These are phyloP conservation scores for Enteromius fasciolatus DNA, from an alignment of 2,797 vertebrate genomes.

Conservation along the genomic window DNA sequence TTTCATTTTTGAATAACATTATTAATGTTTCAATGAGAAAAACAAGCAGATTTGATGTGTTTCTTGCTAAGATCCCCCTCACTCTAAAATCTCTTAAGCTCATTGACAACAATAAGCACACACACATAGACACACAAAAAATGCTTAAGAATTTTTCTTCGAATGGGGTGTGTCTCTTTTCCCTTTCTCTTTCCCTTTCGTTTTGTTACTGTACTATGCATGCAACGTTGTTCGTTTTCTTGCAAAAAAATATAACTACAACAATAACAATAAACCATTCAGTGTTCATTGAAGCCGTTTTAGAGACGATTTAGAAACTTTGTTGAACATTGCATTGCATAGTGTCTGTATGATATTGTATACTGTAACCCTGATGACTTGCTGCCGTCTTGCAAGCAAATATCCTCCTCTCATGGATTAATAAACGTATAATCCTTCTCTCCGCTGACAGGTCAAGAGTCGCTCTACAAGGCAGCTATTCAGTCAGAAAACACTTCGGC, in stretches of 20 bases:
- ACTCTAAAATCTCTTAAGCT: background rate
- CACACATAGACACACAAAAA: no score
- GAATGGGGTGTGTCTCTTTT: background rate
- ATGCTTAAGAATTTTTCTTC: background rate
- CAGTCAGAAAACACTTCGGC: background rate
- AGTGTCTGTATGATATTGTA: background rate
- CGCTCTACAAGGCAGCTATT: slow-evolving; percentile 1
- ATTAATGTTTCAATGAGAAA: background rate
- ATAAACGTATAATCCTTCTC: background rate
- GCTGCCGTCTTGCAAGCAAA: background rate
- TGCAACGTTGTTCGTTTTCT: background rate
- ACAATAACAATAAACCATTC: background rate
- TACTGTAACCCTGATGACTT: background rate
- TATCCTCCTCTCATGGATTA: slow-evolving; percentile 2
- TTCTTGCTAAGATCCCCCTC: background rate
- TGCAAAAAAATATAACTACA: background rate
- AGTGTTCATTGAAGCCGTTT: background rate
- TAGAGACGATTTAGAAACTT: background rate
- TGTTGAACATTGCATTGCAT: background rate
- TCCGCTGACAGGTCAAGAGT: slow-evolving; percentile 1
- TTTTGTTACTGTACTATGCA: background rate
- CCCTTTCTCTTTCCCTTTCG: background rate
- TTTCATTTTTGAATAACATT: background rate
- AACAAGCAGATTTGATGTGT: background rate
- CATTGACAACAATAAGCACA: background rate